A percentile compares a stretch with the other conserved stretches of the same genome.
phyloP scores from a whole-genome alignment of 1,140 invertebrate species.

The Lepidurus packardi region DNA sequence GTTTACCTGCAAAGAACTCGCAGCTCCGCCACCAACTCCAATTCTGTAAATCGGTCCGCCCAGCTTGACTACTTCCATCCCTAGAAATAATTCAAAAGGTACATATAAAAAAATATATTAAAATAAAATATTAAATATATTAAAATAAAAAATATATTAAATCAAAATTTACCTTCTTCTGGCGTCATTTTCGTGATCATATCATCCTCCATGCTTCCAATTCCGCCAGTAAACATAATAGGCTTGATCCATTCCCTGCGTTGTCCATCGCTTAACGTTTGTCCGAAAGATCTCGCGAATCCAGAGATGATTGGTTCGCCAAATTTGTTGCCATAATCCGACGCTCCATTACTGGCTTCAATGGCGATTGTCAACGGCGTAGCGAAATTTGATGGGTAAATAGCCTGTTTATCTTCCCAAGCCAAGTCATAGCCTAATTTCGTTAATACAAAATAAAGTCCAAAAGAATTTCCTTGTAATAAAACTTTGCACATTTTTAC shows the following conservation, averaged over 20 bases:
- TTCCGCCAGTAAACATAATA: constrained; percentile 96
- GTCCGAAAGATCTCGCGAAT: constrained; percentile 85
- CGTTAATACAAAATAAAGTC: constrained; percentile 16
- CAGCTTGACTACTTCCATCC: constrained; percentile 85
- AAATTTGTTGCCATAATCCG: constrained; percentile 99
- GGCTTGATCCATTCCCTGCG: constrained; percentile 93
- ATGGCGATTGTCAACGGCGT: constrained; percentile 78
- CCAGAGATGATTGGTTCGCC: constrained; percentile 90
- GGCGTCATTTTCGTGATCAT: constrained; percentile 69
- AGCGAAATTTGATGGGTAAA: constrained; percentile 87
- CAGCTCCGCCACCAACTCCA: constrained; percentile 93
- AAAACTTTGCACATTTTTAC: constrained; percentile 46
- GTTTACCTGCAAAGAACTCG: constrained; percentile 81
- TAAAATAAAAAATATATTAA: neutral
- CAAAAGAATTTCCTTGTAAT: constrained; percentile 10
- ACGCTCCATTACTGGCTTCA: constrained; percentile 95
- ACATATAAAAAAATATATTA: neutral
- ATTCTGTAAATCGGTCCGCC: constrained; percentile 95
- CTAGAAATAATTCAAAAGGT: constrained; percentile 43
- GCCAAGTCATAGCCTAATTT: constrained; percentile 65
- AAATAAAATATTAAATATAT: neutral
- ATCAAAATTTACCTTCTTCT: constrained; percentile 56
- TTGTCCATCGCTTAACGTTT: constrained; percentile 57
- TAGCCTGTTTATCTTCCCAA: constrained; percentile 72
- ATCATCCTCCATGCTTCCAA: constrained; percentile 78